phyloP scores from a whole-genome alignment of 2,888 invertebrate genomes.

The Quadroppia sp. region DNA sequence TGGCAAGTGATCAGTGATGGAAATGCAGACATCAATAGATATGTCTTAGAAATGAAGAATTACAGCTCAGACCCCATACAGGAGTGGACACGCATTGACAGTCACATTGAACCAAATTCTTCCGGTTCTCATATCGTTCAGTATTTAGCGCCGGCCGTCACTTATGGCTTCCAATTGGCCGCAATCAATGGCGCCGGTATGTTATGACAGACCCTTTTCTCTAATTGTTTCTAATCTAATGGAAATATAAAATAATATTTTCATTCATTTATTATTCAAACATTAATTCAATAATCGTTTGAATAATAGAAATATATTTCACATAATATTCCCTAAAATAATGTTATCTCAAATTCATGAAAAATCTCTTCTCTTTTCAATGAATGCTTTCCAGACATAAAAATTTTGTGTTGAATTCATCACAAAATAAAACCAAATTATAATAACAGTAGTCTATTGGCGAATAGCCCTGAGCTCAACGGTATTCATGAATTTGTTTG shows the following conservation, averaged over 20 bases:
- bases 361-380: background rate
- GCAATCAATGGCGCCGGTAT: constrained; percentile 47
- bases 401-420: background rate
- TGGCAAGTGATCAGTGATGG: constrained; percentile 46
- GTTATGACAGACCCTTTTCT: background rate
- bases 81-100: constrained; percentile 42
- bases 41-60: constrained; percentile 43
- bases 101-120: constrained; percentile 43
- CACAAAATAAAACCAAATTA: background rate
- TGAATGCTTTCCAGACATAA: background rate
- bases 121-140: constrained; percentile 44
- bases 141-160: constrained; percentile 45
- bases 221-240: background rate
- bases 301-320: background rate
- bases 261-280: background rate
- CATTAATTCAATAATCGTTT: background rate
- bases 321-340: background rate
- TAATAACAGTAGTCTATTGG: too few relatives aligned
- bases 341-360: constrained; percentile 13
- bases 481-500: too few relatives aligned
- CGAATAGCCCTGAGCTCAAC: too few relatives aligned
- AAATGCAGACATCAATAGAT: constrained; percentile 44
- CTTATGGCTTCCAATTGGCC: constrained; percentile 47
- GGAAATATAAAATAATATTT: background rate
- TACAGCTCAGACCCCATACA: constrained; percentile 41